Base-by-base conservation (phyloP, 2,888 invertebrate species). In the Melanchra persicariae region DNA sequence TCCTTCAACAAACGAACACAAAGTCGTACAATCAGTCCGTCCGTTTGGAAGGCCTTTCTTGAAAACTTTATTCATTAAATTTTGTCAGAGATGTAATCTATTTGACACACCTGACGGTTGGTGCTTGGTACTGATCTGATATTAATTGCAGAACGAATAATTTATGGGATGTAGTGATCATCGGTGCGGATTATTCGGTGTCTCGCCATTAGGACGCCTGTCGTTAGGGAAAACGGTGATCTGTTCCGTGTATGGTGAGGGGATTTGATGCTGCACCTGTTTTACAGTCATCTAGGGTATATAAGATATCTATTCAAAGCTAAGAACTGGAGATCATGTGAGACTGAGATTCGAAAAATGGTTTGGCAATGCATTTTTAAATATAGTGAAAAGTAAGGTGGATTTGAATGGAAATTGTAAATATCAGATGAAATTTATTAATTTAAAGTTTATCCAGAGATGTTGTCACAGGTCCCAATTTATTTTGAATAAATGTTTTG, bases 141-240 rank as follows among this genome's bases (percentile, higher is more conserved):
- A 90, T 90, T 88, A 88, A 88, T 88, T 87, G 87, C 87, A 69
- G 83, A 83, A 88, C 92, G 91, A 93, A 93, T 94, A 91, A 93
- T 94, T 93, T 89, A 93, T 93, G 89, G 92, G 91, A 88, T 89
- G 87, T 89, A 87, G 87, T 89, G 89, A 87, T 90, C 89, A 92
- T 91, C 89, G 87, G 84, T 74, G 74, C 55, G 89, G 91, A 91
- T 93, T 93, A 93, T 92, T 91, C 91, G 89, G 90, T 91, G 91
- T 90, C 88, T 90, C 82, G 77, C 90, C 91, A 93, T 93, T 93
- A 92, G 87, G 85, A 78, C 17, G 76, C 81, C 82, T 86, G 87
- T 89, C 89, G 88, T 91, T 90, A 90, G 84, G 79, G 75, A 69
- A 66, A 66, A 47, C 58, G 30, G 49, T 34, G 37, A 26, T 55